Conservation (phyloP, 2,113 vertebrate species). For the Seriola dumerili region DNA sequence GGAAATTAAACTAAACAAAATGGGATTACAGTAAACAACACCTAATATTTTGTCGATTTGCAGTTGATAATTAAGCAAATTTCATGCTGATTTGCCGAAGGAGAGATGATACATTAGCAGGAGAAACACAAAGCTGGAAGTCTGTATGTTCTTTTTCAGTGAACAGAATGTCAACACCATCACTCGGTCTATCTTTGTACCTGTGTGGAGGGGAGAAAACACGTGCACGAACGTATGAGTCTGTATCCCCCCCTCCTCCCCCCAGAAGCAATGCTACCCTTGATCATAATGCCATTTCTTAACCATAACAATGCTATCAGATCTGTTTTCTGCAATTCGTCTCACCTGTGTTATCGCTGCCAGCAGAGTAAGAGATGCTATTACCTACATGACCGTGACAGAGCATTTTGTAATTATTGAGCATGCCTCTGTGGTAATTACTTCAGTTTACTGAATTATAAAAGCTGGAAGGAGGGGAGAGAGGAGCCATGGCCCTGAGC, state of each 20-base stretch:
- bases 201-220: conserved; percentile 42
- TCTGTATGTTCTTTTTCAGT: background rate
- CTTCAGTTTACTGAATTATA: conserved; percentile 81
- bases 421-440: conserved; percentile 83
- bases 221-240: conserved; percentile 19
- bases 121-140: background rate
- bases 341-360: conserved; percentile 84
- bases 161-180: conserved; percentile 11
- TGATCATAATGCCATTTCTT: conserved; percentile 76
- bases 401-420: conserved; percentile 82
- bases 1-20: conserved; percentile 57
- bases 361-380: conserved; percentile 77
- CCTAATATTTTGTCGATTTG: conserved; percentile 69
- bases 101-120: conserved; percentile 30
- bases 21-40: conserved; percentile 69
- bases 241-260: background rate
- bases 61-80: conserved; percentile 72
- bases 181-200: conserved; percentile 8
- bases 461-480: conserved; percentile 52
- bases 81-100: conserved; percentile 64
- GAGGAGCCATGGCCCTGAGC: conserved; percentile 50
- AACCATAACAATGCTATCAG: conserved; percentile 82
- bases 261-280: conserved; percentile 30
- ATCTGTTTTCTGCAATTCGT: conserved; percentile 81
- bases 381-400: conserved; percentile 80